Evolutionary conservation across 2,888 invertebrate species (phyloP).

Genomic region (Drosophila subsilvestris): DNA sequence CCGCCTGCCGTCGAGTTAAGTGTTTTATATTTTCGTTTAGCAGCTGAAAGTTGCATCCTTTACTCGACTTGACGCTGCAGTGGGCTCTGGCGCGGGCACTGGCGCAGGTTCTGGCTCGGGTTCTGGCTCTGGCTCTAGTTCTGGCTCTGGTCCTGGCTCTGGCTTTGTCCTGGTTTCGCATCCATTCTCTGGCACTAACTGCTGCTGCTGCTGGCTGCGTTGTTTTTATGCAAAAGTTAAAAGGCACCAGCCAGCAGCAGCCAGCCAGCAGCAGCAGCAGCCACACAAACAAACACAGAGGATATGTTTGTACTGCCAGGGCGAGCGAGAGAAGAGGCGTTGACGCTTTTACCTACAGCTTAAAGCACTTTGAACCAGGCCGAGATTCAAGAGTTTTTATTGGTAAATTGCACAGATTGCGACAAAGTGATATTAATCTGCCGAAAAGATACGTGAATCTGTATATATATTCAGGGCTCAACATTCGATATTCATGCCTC

Average conservation of each 20-base stretch:
- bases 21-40: conserved; percentile 81
- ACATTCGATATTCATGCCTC: conserved; percentile 10
- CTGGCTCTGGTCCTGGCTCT: neutral
- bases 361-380: conserved; percentile 56
- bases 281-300: conserved; percentile 30
- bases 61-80: conserved; percentile 2
- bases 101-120: neutral
- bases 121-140: too few species aligned
- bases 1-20: conserved; percentile 66
- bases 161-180: conserved; percentile 16
- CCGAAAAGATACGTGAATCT: neutral
- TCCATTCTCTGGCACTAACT: conserved; percentile 55
- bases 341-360: conserved; percentile 50
- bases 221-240: conserved; percentile 80
- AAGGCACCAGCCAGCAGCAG: conserved; percentile 60
- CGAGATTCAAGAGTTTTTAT: conserved; percentile 68
- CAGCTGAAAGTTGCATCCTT: conserved; percentile 78
- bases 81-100: neutral
- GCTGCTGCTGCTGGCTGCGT: conserved; percentile 55
- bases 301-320: neutral
- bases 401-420: conserved; percentile 80
- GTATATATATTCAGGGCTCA: neutral
- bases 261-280: conserved; percentile 16
- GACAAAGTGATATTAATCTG: conserved; percentile 75
- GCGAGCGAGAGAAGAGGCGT: neutral